Evolutionary conservation across 2,888 invertebrate genomes (phyloP).

Genomic region (Chirona hameri): DNA sequence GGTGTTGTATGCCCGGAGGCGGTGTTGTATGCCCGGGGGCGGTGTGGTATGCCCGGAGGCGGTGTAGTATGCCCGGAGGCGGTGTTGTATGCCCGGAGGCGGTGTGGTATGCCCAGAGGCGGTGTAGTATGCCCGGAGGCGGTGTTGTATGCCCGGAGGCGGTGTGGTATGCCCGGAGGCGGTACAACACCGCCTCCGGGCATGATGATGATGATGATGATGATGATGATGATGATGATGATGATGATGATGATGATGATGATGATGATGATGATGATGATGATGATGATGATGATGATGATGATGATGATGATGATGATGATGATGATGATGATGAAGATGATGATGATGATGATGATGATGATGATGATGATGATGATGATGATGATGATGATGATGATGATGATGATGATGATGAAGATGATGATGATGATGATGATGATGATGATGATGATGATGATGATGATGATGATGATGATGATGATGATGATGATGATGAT

Average conservation of each 20-base stretch:
- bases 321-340: neutral
- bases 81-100: no score
- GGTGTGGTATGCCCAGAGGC: no score
- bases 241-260: constrained; percentile 22
- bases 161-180: no score
- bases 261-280: constrained; percentile 22
- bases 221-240: constrained; percentile 22
- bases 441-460: constrained; percentile 22
- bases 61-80: no score
- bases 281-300: constrained; percentile 22
- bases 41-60: no score
- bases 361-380: constrained; percentile 12
- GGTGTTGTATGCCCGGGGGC: no score
- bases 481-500: constrained; percentile 22
- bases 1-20: no score
- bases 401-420: constrained; percentile 12
- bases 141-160: no score
- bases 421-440: constrained; percentile 22
- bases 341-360: neutral
- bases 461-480: constrained; percentile 22
- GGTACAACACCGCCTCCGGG: no score
- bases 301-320: constrained; percentile 22
- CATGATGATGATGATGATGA: constrained; percentile 22
- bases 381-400: constrained; percentile 22
- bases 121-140: no score